phyloP scores from a whole-genome alignment of 1,140 invertebrate genomes.

The Hesperophylax magnus region DNA sequence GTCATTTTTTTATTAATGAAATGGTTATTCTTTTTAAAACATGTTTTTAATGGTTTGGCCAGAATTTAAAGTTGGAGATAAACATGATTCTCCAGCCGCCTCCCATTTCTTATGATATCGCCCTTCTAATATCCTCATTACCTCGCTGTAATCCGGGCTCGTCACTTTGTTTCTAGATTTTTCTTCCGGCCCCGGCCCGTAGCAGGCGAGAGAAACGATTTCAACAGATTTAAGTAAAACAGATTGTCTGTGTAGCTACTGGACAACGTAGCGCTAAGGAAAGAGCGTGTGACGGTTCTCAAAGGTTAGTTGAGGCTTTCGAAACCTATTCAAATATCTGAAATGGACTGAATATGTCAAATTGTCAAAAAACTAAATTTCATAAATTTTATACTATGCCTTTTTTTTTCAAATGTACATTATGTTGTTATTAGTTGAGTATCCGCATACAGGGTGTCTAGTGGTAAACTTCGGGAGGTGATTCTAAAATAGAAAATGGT shows the following conservation, averaged over 20 bases:
- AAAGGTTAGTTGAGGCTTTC: neutral
- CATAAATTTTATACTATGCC: too few species aligned
- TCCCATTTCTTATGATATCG: neutral
- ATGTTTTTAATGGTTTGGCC: too few species aligned
- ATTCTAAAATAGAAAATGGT: too few species aligned
- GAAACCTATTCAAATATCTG: neutral
- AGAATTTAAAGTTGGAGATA: too few species aligned
- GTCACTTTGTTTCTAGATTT: slow-evolving; percentile 50
- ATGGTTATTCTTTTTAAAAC: too few species aligned
- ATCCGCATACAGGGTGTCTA: too few species aligned
- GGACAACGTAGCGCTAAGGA: neutral
- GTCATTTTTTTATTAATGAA: too few species aligned
- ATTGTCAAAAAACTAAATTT: too few species aligned
- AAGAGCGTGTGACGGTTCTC: neutral
- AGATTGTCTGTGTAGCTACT: slow-evolving; percentile 48
- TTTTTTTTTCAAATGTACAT: too few species aligned
- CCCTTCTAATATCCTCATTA: slow-evolving; percentile 54
- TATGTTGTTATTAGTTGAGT: too few species aligned
- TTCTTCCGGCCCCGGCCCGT: slow-evolving; percentile 33
- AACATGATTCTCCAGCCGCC: neutral
- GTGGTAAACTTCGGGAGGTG: too few species aligned
- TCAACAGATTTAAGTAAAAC: slow-evolving; percentile 52
- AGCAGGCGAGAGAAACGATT: slow-evolving; percentile 35
- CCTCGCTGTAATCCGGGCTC: slow-evolving; percentile 51
- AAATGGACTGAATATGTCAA: neutral